These are phyloP conservation scores for Acestrorhynchus altus DNA, from an alignment of 2,797 vertebrate genomes.

Conservation along the genomic window DNA sequence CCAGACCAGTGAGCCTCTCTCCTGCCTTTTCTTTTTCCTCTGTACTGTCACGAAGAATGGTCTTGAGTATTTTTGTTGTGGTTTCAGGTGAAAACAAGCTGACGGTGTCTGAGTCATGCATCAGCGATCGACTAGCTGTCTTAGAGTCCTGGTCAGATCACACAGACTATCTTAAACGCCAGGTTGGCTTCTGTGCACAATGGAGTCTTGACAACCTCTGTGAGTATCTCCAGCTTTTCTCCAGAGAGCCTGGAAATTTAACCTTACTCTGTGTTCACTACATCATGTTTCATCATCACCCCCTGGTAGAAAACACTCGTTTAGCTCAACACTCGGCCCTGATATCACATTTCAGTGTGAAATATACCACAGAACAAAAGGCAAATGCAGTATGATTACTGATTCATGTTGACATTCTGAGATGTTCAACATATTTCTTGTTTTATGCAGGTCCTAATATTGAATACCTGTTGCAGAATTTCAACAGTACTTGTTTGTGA, in stretches of 20 bases:
- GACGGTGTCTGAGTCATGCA: constrained; percentile 92
- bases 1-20: constrained; percentile 91
- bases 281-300: too few relatives aligned
- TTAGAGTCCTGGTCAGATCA: constrained; percentile 95
- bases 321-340: too few relatives aligned
- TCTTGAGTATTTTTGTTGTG: constrained; percentile 12
- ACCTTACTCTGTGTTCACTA: background rate
- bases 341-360: background rate
- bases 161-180: constrained; percentile 92
- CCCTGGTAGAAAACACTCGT: too few relatives aligned
- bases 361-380: too few relatives aligned
- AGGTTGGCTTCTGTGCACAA: constrained; percentile 98
- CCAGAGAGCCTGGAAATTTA: background rate
- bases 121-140: constrained; percentile 89
- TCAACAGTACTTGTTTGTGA: too few relatives aligned
- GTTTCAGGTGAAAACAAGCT: constrained; percentile 96
- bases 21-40: background rate
- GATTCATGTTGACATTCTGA: too few relatives aligned
- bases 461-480: too few relatives aligned
- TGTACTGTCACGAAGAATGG: background rate
- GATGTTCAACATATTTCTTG: too few relatives aligned
- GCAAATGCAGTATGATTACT: too few relatives aligned
- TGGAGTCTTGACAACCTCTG: constrained; percentile 99
- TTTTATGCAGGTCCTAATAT: too few relatives aligned
- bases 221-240: constrained; percentile 75